Conservation (phyloP, 1,140 invertebrate species). For the Chironomus striatipennis region DNA sequence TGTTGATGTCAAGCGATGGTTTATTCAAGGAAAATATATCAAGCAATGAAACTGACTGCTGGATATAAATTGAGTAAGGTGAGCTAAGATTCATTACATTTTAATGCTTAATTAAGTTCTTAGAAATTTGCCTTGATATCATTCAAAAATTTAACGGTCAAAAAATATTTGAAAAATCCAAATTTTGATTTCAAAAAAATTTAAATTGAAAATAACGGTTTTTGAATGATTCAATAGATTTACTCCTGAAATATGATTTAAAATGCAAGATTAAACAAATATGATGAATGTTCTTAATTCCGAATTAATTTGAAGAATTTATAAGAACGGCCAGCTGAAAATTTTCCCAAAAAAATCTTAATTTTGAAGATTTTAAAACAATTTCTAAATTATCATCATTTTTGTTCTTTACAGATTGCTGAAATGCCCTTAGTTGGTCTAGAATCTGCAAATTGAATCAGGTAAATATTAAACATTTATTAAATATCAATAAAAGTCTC, state of each 20-base stretch:
- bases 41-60: slow-evolving; percentile 38
- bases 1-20: slow-evolving; percentile 80
- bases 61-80: neutral
- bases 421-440: neutral
- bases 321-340: slow-evolving; percentile 20
- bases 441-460: neutral
- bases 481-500: too few relatives aligned
- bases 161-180: too few relatives aligned
- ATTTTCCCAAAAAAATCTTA: neutral
- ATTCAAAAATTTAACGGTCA: too few relatives aligned
- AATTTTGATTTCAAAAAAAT: too few relatives aligned
- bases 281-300: slow-evolving; percentile 21
- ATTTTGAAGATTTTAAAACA: neutral
- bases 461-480: neutral
- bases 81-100: too few relatives aligned
- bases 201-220: too few relatives aligned
- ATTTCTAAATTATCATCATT: neutral
- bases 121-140: too few relatives aligned
- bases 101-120: too few relatives aligned
- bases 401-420: neutral
- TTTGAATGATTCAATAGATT: too few relatives aligned
- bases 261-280: neutral
- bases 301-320: neutral
- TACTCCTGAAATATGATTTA: too few relatives aligned
- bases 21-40: slow-evolving; percentile 82